A percentile compares a stretch with the other conserved stretches of the same genome.
Evolutionary conservation across 2,888 invertebrate species (phyloP).

Genomic region (Dryococelus australis): DNA sequence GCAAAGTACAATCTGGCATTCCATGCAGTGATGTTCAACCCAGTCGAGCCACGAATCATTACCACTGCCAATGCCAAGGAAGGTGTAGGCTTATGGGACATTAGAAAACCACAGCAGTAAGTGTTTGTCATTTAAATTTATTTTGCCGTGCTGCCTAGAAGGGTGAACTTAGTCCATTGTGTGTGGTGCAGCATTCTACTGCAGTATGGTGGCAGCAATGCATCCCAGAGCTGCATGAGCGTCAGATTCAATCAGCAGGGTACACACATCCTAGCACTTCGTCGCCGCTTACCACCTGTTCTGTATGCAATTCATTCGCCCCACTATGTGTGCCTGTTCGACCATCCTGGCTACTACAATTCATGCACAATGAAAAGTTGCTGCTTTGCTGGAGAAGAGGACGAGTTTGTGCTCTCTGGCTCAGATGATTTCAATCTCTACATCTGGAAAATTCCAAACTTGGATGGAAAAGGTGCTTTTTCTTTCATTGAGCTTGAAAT

Average conservation of each 20-base stretch:
- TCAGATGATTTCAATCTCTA: conserved; percentile 96
- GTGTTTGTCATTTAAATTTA: conserved; percentile 52
- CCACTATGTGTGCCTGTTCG: conserved; percentile 82
- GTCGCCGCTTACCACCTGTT: conserved; percentile 87
- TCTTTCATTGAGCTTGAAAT: neutral
- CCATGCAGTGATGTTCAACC: conserved; percentile 95
- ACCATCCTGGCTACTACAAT: conserved; percentile 89
- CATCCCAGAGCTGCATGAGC: conserved; percentile 84
- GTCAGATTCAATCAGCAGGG: conserved; percentile 88
- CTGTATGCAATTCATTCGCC: conserved; percentile 75
- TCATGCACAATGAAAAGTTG: conserved; percentile 98
- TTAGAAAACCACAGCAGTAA: conserved; percentile 83
- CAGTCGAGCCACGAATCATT: conserved; percentile 78
- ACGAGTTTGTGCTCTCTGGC: conserved; percentile 90
- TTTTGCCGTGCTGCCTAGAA: neutral
- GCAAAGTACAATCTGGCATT: conserved; percentile 79
- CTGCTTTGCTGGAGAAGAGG: conserved; percentile 88
- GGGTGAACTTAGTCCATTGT: conserved; percentile 4
- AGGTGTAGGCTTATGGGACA: conserved; percentile 90
- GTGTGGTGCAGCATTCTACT: conserved; percentile 62
- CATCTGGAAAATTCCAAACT: conserved; percentile 88
- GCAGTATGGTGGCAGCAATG: conserved; percentile 69
- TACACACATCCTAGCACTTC: conserved; percentile 77
- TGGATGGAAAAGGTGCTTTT: conserved; percentile 60
- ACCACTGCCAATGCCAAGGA: conserved; percentile 91